Percentiles rank a stretch among this genome's conserved stretches.
Conservation (phyloP, 2,797 vertebrate species). For the Halcyon smyrnensis region DNA sequence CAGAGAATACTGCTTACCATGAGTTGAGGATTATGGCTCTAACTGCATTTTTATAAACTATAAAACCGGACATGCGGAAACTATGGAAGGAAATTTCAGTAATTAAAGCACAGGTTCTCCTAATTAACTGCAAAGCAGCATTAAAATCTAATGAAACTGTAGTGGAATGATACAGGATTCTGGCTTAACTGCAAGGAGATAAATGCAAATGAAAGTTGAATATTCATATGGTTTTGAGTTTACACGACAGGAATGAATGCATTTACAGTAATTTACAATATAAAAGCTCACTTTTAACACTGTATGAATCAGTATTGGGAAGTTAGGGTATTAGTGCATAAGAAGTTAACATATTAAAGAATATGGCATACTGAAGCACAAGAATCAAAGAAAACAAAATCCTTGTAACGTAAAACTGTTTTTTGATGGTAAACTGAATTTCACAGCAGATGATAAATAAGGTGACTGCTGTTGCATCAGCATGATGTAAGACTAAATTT, state of each 20-base stretch:
- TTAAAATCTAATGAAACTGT: constrained; percentile 66
- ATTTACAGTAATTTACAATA: background rate
- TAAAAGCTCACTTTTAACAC: constrained; percentile 3
- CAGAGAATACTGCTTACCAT: constrained; percentile 53
- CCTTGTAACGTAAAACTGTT: background rate
- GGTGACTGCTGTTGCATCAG: background rate
- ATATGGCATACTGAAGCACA: background rate
- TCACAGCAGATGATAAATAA: background rate
- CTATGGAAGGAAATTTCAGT: constrained; percentile 60
- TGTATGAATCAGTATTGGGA: background rate
- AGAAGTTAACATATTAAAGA: constrained; percentile 10
- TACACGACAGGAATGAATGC: background rate
- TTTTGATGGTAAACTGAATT: background rate
- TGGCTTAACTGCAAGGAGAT: constrained; percentile 36
- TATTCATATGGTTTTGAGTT: constrained; percentile 11
- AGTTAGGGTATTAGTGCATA: constrained; percentile 7
- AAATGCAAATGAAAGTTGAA: constrained; percentile 41
- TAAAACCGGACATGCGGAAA: constrained; percentile 69
- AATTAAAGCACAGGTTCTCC: constrained; percentile 62
- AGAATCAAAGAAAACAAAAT: constrained; percentile 3
- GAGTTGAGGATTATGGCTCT: constrained; percentile 38
- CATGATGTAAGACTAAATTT: background rate
- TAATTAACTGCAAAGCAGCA: constrained; percentile 67
- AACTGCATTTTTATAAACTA: constrained; percentile 61
- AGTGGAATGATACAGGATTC: constrained; percentile 27